phyloP scores from a whole-genome alignment of 2,113 vertebrate species.

The Hiodon alosoides region DNA sequence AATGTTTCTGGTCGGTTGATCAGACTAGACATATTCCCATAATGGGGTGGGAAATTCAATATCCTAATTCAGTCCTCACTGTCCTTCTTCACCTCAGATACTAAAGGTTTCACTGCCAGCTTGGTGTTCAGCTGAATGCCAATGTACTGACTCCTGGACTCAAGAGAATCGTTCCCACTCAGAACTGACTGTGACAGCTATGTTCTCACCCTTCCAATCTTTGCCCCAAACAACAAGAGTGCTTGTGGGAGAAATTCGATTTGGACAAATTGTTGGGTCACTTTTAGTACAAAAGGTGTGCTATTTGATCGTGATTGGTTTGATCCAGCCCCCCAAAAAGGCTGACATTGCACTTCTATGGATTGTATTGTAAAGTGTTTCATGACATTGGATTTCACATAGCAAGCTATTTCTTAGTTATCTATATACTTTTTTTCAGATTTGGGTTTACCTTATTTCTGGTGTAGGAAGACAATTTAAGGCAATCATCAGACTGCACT shows the following conservation, averaged over 20 bases:
- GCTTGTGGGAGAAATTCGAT: background rate
- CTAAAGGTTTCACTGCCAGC: background rate
- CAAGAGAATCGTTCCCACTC: background rate
- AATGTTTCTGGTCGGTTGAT: conserved; percentile 46
- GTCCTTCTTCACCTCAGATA: background rate
- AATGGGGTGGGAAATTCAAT: conserved; percentile 42
- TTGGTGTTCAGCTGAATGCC: background rate
- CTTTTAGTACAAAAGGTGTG: background rate
- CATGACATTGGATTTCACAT: no score
- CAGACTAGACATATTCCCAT: conserved; percentile 39
- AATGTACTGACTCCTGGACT: background rate
- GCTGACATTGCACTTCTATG: background rate
- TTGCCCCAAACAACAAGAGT: background rate
- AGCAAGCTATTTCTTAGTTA: no score
- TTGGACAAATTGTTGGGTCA: background rate
- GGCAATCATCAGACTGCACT: no score
- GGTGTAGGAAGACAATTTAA: no score
- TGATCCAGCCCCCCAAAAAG: background rate
- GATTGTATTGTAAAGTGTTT: no score
- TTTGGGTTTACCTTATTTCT: no score
- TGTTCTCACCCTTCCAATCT: background rate
- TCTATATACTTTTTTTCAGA: no score
- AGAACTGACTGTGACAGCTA: background rate
- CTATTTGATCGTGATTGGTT: background rate
- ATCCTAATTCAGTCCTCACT: conserved; percentile 23